Base-by-base conservation (phyloP, 2,797 vertebrate genomes). In the Ctenopoma kingsleyae region DNA sequence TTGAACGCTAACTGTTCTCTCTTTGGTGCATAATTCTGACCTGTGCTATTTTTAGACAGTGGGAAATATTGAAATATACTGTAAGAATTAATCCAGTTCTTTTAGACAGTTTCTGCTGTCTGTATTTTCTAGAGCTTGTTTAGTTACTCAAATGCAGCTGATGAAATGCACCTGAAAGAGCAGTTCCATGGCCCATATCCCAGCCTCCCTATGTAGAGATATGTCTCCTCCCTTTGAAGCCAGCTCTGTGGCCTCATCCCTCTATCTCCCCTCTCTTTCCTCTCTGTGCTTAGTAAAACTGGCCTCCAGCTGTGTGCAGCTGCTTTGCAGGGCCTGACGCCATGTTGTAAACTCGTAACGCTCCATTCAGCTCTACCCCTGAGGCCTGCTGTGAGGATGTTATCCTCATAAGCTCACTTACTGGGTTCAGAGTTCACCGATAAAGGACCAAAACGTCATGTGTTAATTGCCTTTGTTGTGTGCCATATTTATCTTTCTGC, bases 291-390 rank as follows among this genome's bases (percentile, higher is more conserved):
- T 78, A 74, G 53, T 80, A 74, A 79, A 84, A 86, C 58, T 74
- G 81, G 78, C 76, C 78, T 93, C 91, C 91, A 93, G 89, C 93
- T 93, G 94, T 83, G 91, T 92, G 91, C 93, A 95, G 94, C 93
- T 95, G 94, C 84, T 88, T 81, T 59, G 67, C 72, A 74, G 79
- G 87, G 87, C 82, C 78, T 78, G 80, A 85, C 58, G 68, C 86
- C 90, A 89, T 85, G 84, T 89, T 94, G 89, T 83, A 87, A 88
- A 88, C 65, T 79, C 80, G 81, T 85, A 81, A 82, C 50, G 61
- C 74, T 80, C 74, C 2, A 68, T 59, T 85, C 76, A 81, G 80
- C 81, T 27, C 23, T 56, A 52, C 78, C 72, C 74, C 65, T 32
- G 38, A n/a, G 53, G 62, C 64, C 81, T 30, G 66, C 82, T 79